These are phyloP conservation scores for Myoxocephalus aenaeus DNA, from an alignment of 2,797 vertebrate species.

Conservation along the genomic window DNA sequence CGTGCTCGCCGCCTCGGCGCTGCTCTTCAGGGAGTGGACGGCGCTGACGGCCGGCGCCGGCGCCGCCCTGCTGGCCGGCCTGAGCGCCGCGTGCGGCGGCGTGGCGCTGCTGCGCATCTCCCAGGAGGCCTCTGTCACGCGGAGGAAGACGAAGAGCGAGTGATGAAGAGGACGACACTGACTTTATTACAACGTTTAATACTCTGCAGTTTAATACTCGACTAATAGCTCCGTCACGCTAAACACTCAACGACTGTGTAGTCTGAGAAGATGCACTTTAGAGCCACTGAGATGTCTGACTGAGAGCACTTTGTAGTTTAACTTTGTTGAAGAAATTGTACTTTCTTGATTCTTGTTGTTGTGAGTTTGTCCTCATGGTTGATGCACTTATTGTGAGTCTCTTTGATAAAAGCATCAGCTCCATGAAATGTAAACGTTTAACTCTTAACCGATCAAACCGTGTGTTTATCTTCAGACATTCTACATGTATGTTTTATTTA, in stretches of 20 bases:
- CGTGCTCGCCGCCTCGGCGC: slow-evolving; percentile 91
- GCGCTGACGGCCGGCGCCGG: slow-evolving; percentile 87
- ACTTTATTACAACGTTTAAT: not conserved
- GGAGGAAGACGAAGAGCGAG: slow-evolving; percentile 86
- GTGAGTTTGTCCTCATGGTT: too few species aligned
- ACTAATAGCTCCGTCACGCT: too few species aligned
- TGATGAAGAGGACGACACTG: slow-evolving; percentile 59
- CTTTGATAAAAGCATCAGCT: too few species aligned
- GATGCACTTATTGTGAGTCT: too few species aligned
- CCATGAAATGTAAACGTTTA: too few species aligned
- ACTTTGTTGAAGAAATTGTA: too few species aligned
- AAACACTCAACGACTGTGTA: too few species aligned
- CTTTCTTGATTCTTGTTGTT: too few species aligned
- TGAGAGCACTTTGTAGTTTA: too few species aligned
- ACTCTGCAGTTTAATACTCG: too few species aligned
- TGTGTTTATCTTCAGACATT: not conserved
- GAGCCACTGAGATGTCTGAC: too few species aligned
- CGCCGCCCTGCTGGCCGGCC: slow-evolving; percentile 91
- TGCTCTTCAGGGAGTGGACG: slow-evolving; percentile 96
- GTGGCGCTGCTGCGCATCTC: slow-evolving; percentile 93
- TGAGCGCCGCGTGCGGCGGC: slow-evolving; percentile 90
- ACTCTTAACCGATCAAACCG: slow-evolving; percentile 4
- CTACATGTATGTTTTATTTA: not conserved
- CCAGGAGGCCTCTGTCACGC: slow-evolving; percentile 89
- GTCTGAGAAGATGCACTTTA: too few species aligned